phyloP scores from a whole-genome alignment of 2,113 vertebrate genomes.

The Manacus vitellinus region DNA sequence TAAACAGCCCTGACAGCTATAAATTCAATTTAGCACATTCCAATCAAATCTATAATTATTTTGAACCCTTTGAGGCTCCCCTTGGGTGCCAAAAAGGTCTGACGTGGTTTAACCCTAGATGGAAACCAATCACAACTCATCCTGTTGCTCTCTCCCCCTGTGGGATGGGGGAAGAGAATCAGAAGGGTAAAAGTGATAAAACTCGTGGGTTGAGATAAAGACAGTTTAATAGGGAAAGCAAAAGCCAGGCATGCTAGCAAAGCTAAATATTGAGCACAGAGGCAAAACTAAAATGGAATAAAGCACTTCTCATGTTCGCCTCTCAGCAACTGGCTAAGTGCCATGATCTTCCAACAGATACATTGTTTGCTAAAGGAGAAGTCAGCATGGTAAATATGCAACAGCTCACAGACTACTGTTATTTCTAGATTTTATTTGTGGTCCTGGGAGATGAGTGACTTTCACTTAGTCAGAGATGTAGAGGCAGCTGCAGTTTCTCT shows the following conservation, averaged over 20 bases:
- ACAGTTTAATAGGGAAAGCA: background rate
- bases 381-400: background rate
- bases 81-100: background rate
- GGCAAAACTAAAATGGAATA: background rate
- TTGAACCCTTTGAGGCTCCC: background rate
- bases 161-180: background rate
- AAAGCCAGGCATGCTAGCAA: background rate
- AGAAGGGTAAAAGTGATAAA: background rate
- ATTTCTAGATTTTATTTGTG: background rate
- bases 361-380: background rate
- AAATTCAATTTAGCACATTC: background rate
- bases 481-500: background rate
- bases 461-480: background rate
- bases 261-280: background rate
- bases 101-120: background rate
- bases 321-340: background rate
- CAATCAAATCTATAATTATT: background rate
- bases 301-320: background rate
- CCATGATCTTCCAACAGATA: background rate
- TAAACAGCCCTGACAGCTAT: background rate
- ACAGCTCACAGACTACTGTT: background rate
- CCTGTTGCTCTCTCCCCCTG: background rate
- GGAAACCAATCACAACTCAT: background rate
- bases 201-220: background rate
- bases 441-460: background rate